These are phyloP conservation scores for Hyphantria cunea DNA, from an alignment of 1,140 invertebrate genomes.

Conservation along the genomic window DNA sequence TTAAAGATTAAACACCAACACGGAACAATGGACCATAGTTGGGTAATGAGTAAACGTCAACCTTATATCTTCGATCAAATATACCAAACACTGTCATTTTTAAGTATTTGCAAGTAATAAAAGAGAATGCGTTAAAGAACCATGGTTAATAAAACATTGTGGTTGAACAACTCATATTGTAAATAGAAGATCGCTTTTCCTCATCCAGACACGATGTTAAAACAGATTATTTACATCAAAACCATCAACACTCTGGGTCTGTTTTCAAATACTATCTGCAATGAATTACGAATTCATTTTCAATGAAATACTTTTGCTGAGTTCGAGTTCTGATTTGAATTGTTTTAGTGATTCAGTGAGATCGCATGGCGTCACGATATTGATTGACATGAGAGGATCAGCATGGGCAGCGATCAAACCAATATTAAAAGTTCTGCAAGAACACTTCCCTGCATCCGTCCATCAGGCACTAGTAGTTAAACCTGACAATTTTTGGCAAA, in stretches of 20 bases:
- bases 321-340: constrained; percentile 27
- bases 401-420: constrained; percentile 98
- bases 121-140: too few species aligned
- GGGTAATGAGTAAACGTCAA: not conserved
- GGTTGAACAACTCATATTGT: too few species aligned
- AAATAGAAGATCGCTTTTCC: too few species aligned
- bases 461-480: constrained; percentile 98
- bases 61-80: not conserved
- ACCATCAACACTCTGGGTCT: too few species aligned
- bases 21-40: not conserved
- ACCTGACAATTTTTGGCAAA: constrained; percentile 99
- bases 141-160: too few species aligned
- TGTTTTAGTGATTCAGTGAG: constrained; percentile 93
- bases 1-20: not conserved
- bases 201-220: too few species aligned
- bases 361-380: constrained; percentile 94
- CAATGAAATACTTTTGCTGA: not conserved
- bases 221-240: too few species aligned
- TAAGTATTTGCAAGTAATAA: too few species aligned
- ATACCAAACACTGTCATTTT: too few species aligned
- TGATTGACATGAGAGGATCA: constrained; percentile 96
- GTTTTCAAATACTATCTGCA: too few species aligned
- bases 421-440: constrained; percentile 97
- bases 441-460: constrained; percentile 94
- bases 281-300: not conserved